phyloP scores from a whole-genome alignment of 2,888 invertebrate species.

The Coelogynopora nodosa region DNA sequence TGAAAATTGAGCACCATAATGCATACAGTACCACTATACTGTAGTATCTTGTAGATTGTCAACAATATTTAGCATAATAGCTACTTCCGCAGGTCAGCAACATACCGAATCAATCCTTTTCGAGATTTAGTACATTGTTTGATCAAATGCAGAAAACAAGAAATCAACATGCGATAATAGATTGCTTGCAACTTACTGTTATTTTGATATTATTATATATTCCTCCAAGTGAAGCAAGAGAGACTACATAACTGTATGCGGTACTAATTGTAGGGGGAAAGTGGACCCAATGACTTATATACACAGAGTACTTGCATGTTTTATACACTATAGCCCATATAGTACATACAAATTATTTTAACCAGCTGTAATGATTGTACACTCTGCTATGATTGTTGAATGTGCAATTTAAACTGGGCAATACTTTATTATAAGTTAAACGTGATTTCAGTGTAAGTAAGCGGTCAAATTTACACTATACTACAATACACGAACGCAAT shows the following conservation, averaged over 20 bases:
- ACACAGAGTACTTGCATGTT: not conserved
- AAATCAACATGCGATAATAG: not conserved
- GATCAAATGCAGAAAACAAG: not conserved
- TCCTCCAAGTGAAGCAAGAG: not conserved
- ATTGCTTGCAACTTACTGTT: not conserved
- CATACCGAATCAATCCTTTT: not conserved
- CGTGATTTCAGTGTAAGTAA: too few relatives aligned
- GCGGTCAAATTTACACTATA: too few relatives aligned
- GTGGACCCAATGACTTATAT: not conserved
- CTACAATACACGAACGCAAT: too few relatives aligned
- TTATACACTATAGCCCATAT: not conserved
- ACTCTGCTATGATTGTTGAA: too few relatives aligned
- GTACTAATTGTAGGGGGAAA: not conserved
- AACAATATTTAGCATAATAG: not conserved
- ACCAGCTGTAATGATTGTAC: not conserved
- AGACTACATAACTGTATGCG: not conserved
- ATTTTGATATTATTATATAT: not conserved
- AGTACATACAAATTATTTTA: not conserved
- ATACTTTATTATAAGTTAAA: too few relatives aligned
- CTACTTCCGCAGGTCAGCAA: not conserved
- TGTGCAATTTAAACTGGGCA: too few relatives aligned
- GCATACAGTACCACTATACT: not conserved
- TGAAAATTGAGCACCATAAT: not conserved
- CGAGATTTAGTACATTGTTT: not conserved
- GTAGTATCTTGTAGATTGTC: not conserved